Evolutionary conservation across 2,113 vertebrate genomes (phyloP).

Genomic region (Mohoua ochrocephala): DNA sequence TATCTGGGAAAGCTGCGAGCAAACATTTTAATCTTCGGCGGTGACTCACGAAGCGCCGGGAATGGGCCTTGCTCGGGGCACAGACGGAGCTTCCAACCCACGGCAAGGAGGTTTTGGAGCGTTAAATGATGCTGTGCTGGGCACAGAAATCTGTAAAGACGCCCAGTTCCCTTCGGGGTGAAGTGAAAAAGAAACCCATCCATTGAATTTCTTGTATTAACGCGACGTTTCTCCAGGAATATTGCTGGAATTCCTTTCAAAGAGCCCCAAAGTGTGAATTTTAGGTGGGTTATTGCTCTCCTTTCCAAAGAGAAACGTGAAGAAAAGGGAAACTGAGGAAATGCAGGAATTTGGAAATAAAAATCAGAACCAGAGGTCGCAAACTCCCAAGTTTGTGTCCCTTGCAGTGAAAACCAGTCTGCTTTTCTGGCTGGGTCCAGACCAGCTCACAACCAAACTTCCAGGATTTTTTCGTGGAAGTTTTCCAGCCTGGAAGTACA

Average conservation of each 20-base stretch:
- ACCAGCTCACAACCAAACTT: not conserved
- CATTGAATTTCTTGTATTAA: not conserved
- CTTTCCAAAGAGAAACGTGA: not conserved
- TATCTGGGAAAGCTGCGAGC: not conserved
- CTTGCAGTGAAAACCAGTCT: not conserved
- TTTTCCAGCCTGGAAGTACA: not conserved
- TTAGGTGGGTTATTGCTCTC: not conserved
- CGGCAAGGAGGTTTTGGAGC: not conserved
- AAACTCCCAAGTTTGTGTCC: not conserved
- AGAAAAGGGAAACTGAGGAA: not conserved
- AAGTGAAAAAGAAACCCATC: not conserved
- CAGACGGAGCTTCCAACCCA: not conserved
- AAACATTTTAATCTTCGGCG: not conserved
- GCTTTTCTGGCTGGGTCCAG: not conserved
- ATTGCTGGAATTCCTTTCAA: not conserved
- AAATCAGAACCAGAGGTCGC: not conserved
- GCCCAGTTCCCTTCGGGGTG: not conserved
- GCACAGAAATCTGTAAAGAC: not conserved
- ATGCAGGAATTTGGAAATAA: not conserved
- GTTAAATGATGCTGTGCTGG: not conserved
- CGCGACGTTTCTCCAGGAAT: not conserved
- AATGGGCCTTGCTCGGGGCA: not conserved
- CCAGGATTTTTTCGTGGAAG: slow-evolving; percentile 3
- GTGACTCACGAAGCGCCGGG: not conserved
- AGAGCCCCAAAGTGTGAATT: not conserved